Conservation (phyloP, 2,888 invertebrate species). For the Andrena marginata region DNA sequence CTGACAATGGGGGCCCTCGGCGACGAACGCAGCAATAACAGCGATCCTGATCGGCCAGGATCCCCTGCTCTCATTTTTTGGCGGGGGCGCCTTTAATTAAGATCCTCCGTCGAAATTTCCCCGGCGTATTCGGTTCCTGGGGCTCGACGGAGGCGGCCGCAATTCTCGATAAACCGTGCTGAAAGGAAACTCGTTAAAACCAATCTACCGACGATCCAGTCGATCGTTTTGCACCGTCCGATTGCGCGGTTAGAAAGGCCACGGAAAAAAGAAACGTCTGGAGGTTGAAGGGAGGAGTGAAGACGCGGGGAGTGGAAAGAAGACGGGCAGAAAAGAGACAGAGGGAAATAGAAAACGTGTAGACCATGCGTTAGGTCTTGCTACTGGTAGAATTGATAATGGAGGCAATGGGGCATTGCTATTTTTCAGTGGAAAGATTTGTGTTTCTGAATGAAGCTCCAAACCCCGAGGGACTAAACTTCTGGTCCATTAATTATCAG, state of each 20-base stretch:
- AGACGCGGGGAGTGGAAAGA: conserved; percentile 12
- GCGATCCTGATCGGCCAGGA: conserved; percentile 34
- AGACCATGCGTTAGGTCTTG: not conserved
- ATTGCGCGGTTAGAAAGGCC: conserved; percentile 35
- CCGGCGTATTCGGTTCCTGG: conserved; percentile 62
- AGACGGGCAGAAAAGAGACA: conserved; percentile 1
- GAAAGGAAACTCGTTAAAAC: conserved; percentile 76
- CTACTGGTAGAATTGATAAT: not conserved
- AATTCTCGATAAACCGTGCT: conserved; percentile 75
- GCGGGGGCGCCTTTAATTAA: conserved; percentile 73
- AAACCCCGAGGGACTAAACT: too few relatives aligned
- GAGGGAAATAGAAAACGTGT: not conserved
- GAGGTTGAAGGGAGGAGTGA: conserved; percentile 3
- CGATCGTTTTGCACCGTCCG: conserved; percentile 64
- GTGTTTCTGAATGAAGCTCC: too few relatives aligned
- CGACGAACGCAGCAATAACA: conserved; percentile 57
- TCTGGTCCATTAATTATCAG: too few relatives aligned
- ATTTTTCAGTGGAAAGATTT: too few relatives aligned
- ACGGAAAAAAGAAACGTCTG: conserved; percentile 14
- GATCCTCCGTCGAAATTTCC: conserved; percentile 69
- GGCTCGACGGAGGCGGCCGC: conserved; percentile 62
- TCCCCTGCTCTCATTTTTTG: conserved; percentile 63
- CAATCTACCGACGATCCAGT: conserved; percentile 69
- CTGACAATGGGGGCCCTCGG: conserved; percentile 54
- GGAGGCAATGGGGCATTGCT: too few relatives aligned